phyloP scores from a whole-genome alignment of 2,113 vertebrate species.

The Dromaius novaehollandiae region DNA sequence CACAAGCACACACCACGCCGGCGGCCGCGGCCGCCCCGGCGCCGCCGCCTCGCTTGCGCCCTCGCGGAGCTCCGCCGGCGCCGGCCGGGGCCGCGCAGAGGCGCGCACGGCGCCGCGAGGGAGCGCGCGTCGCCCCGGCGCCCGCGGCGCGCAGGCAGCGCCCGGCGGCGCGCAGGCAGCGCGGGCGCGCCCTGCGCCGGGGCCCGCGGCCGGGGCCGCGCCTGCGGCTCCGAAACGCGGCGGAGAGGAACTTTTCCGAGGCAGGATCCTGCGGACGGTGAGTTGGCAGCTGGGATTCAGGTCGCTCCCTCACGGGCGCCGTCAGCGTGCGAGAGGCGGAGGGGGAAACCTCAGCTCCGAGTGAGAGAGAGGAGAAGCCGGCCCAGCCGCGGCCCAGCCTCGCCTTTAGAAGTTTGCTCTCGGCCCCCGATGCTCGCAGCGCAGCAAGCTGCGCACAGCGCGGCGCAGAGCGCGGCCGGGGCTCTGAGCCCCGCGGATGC shows the following conservation, averaged over 20 bases:
- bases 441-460: neutral
- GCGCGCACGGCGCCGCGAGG: too few relatives aligned
- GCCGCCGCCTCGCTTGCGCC: too few relatives aligned
- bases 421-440: too few relatives aligned
- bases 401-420: neutral
- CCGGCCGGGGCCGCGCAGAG: too few relatives aligned
- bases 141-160: too few relatives aligned
- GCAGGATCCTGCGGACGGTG: neutral
- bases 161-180: too few relatives aligned
- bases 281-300: conserved; percentile 22
- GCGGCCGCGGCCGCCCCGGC: too few relatives aligned
- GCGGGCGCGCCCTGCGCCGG: too few relatives aligned
- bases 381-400: neutral
- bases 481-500: neutral
- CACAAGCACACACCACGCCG: neutral
- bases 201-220: neutral
- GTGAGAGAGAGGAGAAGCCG: neutral
- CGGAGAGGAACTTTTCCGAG: conserved; percentile 10
- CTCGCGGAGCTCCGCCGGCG: too few relatives aligned
- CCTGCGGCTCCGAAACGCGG: neutral
- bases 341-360: neutral
- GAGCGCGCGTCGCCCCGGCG: too few relatives aligned
- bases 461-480: neutral
- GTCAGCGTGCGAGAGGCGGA: neutral
- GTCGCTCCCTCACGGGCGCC: neutral